Evolutionary conservation across 2,113 vertebrate genomes (phyloP).

Genomic region (Cyprinodon tularosa): DNA sequence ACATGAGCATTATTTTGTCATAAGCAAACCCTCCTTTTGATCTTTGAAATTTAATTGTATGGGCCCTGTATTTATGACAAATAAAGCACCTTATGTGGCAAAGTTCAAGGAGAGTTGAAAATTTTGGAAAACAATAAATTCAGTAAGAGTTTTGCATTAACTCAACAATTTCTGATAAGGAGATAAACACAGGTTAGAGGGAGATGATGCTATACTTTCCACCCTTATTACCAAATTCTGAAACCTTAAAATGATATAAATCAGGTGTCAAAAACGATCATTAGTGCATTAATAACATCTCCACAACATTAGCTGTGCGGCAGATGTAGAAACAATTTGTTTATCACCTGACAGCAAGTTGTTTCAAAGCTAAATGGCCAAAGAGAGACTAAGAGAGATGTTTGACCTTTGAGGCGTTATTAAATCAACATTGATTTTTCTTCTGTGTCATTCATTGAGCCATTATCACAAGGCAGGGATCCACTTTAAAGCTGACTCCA

Average conservation of each 20-base stretch:
- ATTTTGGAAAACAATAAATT: too few relatives aligned
- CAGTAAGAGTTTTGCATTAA: too few relatives aligned
- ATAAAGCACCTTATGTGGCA: too few relatives aligned
- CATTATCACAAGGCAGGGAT: conserved; percentile 16
- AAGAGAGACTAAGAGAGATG: not conserved
- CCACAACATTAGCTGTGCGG: conserved; percentile 6
- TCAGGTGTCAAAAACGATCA: conserved; percentile 24
- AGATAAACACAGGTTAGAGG: conserved; percentile 4
- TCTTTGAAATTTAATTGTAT: too few relatives aligned
- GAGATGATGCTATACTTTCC: not conserved
- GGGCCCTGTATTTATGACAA: too few relatives aligned
- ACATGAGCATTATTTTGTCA: too few relatives aligned
- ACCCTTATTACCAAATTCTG: conserved; percentile 10
- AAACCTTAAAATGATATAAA: conserved; percentile 36
- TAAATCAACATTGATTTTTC: conserved; percentile 41
- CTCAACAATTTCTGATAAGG: conserved; percentile 4
- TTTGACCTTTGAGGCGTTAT: conserved; percentile 14
- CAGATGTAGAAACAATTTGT: conserved; percentile 23
- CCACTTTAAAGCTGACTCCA: conserved; percentile 7
- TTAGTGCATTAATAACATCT: conserved; percentile 43
- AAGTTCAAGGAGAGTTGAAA: too few relatives aligned
- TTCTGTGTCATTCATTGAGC: conserved; percentile 24
- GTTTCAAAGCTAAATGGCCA: conserved; percentile 14
- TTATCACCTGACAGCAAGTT: conserved; percentile 14
- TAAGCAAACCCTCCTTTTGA: too few relatives aligned